A percentile compares a stretch with the other conserved stretches of the same genome.
Conservation (phyloP, 2,888 invertebrate genomes). For the Chymomyza amoena region DNA sequence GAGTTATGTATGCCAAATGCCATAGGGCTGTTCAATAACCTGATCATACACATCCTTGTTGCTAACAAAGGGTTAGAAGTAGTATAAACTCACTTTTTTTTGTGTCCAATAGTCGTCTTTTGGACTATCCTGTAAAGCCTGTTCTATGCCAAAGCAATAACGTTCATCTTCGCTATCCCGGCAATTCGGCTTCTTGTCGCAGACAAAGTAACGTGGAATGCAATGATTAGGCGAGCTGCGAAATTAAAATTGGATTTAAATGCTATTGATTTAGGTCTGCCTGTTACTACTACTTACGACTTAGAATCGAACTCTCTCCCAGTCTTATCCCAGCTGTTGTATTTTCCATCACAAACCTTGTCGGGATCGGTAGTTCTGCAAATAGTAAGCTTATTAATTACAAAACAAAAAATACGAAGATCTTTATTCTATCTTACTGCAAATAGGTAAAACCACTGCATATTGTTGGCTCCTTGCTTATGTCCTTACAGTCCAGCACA, state of each 20-base stretch:
- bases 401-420: not conserved
- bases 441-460: slow-evolving; percentile 85
- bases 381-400: not conserved
- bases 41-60: slow-evolving; percentile 80
- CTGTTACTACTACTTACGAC: slow-evolving; percentile 79
- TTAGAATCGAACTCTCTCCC: slow-evolving; percentile 86
- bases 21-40: slow-evolving; percentile 81
- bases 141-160: slow-evolving; percentile 81
- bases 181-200: slow-evolving; percentile 88
- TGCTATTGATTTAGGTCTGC: too few relatives aligned
- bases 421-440: slow-evolving; percentile 67
- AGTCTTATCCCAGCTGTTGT: slow-evolving; percentile 87
- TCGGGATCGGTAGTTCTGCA: slow-evolving; percentile 82
- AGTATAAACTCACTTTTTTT: too few relatives aligned
- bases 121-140: slow-evolving; percentile 56
- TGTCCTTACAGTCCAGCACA: slow-evolving; percentile 84
- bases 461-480: slow-evolving; percentile 84
- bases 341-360: slow-evolving; percentile 86
- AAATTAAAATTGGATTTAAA: too few relatives aligned
- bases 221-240: slow-evolving; percentile 80
- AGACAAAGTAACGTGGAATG: slow-evolving; percentile 86
- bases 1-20: too few relatives aligned
- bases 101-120: slow-evolving; percentile 31
- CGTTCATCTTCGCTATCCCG: slow-evolving; percentile 86
- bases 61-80: not conserved